Evolutionary conservation across 2,113 vertebrate species (phyloP).

Genomic region (Peromyscus leucopus): DNA sequence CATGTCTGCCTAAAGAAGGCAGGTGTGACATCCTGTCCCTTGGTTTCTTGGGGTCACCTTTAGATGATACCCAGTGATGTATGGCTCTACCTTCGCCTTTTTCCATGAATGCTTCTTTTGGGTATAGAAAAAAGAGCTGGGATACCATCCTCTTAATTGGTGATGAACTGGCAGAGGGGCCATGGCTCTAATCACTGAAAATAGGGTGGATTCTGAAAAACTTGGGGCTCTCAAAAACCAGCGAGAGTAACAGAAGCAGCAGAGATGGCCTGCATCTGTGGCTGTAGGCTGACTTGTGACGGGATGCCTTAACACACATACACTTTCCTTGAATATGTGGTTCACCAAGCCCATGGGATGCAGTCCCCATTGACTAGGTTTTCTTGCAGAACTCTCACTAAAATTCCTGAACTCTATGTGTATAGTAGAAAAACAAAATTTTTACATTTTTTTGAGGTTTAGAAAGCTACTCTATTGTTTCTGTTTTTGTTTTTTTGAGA

Average conservation of each 20-base stretch:
- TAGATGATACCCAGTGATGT: background rate
- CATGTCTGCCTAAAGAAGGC: background rate
- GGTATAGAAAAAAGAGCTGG: background rate
- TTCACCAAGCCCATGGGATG: background rate
- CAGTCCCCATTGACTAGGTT: background rate
- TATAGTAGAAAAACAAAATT: slow-evolving; percentile 17
- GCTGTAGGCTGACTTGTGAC: background rate
- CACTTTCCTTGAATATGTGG: background rate
- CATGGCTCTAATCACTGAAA: background rate
- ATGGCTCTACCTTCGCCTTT: background rate
- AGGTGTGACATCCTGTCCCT: background rate
- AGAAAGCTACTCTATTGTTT: slow-evolving; percentile 15
- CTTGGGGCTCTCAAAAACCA: background rate
- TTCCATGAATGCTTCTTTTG: background rate
- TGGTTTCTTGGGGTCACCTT: background rate
- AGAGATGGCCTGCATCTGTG: background rate
- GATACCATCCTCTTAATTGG: background rate
- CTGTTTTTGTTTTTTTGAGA: background rate
- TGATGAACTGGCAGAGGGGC: background rate
- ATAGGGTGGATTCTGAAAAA: background rate
- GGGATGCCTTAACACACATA: background rate
- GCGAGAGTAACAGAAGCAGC: background rate
- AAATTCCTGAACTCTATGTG: slow-evolving; percentile 35
- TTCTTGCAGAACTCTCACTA: background rate
- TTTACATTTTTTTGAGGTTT: slow-evolving; percentile 14